Evolutionary conservation across 2,113 vertebrate genomes (phyloP).

Genomic region (Narcine bancroftii): DNA sequence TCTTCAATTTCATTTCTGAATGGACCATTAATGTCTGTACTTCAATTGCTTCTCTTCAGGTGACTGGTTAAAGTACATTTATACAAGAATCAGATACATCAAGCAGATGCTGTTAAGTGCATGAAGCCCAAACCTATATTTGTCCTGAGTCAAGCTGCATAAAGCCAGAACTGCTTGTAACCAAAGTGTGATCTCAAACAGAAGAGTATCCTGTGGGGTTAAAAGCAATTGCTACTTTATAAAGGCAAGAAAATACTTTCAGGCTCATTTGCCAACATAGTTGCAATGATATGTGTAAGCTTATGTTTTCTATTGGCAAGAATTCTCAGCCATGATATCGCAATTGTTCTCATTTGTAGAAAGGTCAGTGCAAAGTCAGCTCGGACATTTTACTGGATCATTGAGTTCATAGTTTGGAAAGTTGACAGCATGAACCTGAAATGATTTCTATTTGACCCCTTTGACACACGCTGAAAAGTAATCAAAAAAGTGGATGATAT

Average conservation of each 20-base stretch:
- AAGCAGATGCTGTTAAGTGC: neutral
- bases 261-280: too few relatives aligned
- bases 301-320: neutral
- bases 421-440: neutral
- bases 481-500: neutral
- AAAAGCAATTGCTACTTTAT: neutral
- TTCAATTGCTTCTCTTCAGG: slow-evolving; percentile 22
- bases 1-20: slow-evolving; percentile 16
- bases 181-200: neutral
- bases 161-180: neutral
- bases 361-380: neutral
- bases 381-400: neutral
- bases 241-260: neutral
- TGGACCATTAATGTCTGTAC: slow-evolving; percentile 9
- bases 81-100: neutral
- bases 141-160: neutral
- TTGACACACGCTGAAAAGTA: neutral
- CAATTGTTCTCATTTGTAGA: neutral
- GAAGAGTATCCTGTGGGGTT: neutral
- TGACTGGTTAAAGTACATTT: slow-evolving; percentile 13
- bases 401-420: neutral
- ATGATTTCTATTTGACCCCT: neutral
- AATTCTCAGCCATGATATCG: too few relatives aligned
- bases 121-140: neutral
- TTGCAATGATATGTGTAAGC: neutral